phyloP scores from a whole-genome alignment of 2,888 invertebrate genomes.

The Hybos culiciformis region DNA sequence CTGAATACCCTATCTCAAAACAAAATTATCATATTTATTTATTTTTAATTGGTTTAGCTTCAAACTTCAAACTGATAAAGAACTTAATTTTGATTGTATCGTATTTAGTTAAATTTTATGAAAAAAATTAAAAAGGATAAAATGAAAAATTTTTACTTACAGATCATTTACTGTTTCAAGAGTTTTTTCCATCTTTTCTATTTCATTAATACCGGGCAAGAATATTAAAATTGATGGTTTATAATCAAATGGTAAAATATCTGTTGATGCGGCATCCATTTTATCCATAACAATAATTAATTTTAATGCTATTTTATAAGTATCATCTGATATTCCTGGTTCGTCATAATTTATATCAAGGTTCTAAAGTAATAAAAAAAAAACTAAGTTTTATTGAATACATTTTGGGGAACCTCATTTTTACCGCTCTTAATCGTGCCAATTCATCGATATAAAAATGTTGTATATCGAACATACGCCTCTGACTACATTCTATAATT shows the following conservation, averaged over 20 bases:
- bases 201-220: slow-evolving; percentile 77
- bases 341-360: slow-evolving; percentile 37
- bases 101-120: too few relatives aligned
- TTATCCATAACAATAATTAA: slow-evolving; percentile 45
- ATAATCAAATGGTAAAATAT: slow-evolving; percentile 21
- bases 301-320: slow-evolving; percentile 46
- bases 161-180: slow-evolving; percentile 20
- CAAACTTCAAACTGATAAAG: too few relatives aligned
- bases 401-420: slow-evolving; percentile 17
- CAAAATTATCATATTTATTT: too few relatives aligned
- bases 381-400: slow-evolving; percentile 3
- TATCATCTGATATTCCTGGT: slow-evolving; percentile 44
- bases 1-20: too few relatives aligned
- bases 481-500: slow-evolving; percentile 41
- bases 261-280: slow-evolving; percentile 30
- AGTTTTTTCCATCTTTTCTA: slow-evolving; percentile 50
- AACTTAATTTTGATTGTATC: too few relatives aligned
- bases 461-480: slow-evolving; percentile 42
- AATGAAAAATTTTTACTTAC: too few relatives aligned
- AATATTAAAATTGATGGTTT: slow-evolving; percentile 70
- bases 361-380: slow-evolving; percentile 27
- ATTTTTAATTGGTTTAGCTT: too few relatives aligned
- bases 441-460: slow-evolving; percentile 47
- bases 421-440: slow-evolving; percentile 37
- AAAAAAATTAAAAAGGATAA: too few relatives aligned